Conservation (phyloP, 2,888 invertebrate genomes). For the Cancer borealis region DNA sequence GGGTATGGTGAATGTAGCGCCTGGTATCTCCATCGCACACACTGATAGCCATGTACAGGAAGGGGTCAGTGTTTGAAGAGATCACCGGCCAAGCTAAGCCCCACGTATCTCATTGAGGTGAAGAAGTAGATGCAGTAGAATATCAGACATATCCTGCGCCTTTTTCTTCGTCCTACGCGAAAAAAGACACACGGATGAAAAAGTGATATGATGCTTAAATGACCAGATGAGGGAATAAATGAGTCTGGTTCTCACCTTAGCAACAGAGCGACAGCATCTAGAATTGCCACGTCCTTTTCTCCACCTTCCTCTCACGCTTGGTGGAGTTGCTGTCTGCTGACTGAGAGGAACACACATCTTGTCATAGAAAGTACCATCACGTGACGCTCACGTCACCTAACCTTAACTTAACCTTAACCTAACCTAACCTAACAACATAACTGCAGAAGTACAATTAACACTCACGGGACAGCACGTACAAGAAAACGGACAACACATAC, state of each 20-base stretch:
- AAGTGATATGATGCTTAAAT: background rate
- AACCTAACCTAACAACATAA: background rate
- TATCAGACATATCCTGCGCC: slow-evolving; percentile 22
- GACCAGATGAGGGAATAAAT: too few species aligned
- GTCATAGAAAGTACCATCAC: background rate
- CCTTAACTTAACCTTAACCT: too few species aligned
- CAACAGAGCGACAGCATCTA: background rate
- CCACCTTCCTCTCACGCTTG: background rate
- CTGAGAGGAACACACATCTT: background rate
- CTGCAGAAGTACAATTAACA: background rate
- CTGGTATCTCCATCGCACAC: slow-evolving; percentile 46
- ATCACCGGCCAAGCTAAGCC: slow-evolving; percentile 38
- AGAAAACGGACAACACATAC: too few species aligned
- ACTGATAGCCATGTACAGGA: slow-evolving; percentile 16
- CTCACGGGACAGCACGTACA: background rate
- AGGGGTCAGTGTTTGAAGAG: slow-evolving; percentile 8
- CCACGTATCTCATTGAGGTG: slow-evolving; percentile 7
- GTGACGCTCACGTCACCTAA: background rate
- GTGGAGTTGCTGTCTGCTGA: background rate
- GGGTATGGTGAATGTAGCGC: slow-evolving; percentile 33
- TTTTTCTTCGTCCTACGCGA: background rate
- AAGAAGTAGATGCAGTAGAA: background rate
- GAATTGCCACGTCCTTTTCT: background rate
- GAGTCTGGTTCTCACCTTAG: background rate
- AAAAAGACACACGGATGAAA: background rate